Evolutionary conservation across 2,113 vertebrate species (phyloP).

Genomic region (Ahaetulla prasina): DNA sequence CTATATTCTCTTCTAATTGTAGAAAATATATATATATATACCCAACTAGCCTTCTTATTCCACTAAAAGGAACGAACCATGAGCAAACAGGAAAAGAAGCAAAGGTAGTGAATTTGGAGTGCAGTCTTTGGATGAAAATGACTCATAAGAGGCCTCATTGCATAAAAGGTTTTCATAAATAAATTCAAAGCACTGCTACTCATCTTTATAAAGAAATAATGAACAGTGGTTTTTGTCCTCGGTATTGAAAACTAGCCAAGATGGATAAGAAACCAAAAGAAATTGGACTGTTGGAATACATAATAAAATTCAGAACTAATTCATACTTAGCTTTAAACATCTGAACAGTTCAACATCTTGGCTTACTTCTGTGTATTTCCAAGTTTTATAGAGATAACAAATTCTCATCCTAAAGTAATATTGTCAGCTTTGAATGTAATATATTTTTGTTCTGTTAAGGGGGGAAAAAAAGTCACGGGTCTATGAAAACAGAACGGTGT

Average conservation of each 20-base stretch:
- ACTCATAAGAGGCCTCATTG: slow-evolving; percentile 8
- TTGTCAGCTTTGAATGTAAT: not conserved
- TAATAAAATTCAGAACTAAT: not conserved
- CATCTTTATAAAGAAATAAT: slow-evolving; percentile 7
- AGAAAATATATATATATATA: too few relatives aligned
- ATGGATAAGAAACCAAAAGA: not conserved
- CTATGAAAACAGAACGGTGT: not conserved
- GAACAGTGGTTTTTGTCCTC: not conserved
- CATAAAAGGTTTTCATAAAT: slow-evolving; percentile 23
- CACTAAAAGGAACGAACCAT: slow-evolving; percentile 13
- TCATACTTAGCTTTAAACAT: not conserved
- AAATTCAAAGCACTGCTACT: slow-evolving; percentile 2
- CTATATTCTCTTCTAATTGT: not conserved
- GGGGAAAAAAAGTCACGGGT: not conserved
- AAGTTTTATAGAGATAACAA: not conserved
- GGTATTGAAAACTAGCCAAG: slow-evolving; percentile 3
- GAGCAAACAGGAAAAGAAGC: slow-evolving; percentile 24
- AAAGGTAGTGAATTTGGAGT: not conserved
- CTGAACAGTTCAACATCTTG: not conserved
- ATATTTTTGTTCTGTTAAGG: not conserved
- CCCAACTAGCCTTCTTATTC: slow-evolving; percentile 17
- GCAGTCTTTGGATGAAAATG: not conserved
- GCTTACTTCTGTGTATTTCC: not conserved
- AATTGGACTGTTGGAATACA: not conserved
- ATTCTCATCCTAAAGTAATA: not conserved